These are phyloP conservation scores for Danaus melanippus DNA, from an alignment of 1,140 invertebrate genomes.

Conservation along the genomic window DNA sequence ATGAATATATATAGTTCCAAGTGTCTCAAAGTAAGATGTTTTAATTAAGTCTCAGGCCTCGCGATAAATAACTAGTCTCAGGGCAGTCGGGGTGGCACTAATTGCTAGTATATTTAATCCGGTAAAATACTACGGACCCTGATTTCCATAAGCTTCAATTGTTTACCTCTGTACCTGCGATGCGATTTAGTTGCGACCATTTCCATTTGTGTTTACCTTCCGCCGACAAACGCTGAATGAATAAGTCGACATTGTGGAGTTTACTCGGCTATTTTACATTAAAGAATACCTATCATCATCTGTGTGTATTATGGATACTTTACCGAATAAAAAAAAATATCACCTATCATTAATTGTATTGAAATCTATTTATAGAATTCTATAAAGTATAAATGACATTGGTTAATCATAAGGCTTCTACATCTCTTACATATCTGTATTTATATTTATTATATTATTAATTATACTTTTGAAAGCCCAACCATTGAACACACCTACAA, in stretches of 20 bases:
- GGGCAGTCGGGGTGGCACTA: constrained; percentile 54
- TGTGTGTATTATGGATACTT: too few species aligned
- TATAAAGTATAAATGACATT: too few species aligned
- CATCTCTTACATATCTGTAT: too few species aligned
- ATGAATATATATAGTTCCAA: constrained; percentile 41
- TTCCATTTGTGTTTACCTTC: constrained; percentile 51
- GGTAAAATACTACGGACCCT: constrained; percentile 61
- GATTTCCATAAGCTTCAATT: constrained; percentile 71
- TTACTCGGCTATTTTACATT: background rate
- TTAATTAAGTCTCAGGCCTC: constrained; percentile 68
- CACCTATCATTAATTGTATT: too few species aligned
- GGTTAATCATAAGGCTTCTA: too few species aligned
- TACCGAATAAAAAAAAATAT: too few species aligned
- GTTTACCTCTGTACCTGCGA: constrained; percentile 57
- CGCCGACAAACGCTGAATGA: constrained; percentile 44
- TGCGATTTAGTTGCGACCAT: constrained; percentile 57
- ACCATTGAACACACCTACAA: too few species aligned
- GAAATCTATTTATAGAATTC: too few species aligned
- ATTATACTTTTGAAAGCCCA: too few species aligned
- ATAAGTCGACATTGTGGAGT: constrained; percentile 39
- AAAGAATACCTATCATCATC: too few species aligned
- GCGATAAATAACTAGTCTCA: constrained; percentile 64
- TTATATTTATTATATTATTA: too few species aligned
- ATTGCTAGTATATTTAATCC: constrained; percentile 70
- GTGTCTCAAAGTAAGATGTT: constrained; percentile 65